phyloP scores from a whole-genome alignment of 1,140 invertebrate species.

The Diuraphis noxia region DNA sequence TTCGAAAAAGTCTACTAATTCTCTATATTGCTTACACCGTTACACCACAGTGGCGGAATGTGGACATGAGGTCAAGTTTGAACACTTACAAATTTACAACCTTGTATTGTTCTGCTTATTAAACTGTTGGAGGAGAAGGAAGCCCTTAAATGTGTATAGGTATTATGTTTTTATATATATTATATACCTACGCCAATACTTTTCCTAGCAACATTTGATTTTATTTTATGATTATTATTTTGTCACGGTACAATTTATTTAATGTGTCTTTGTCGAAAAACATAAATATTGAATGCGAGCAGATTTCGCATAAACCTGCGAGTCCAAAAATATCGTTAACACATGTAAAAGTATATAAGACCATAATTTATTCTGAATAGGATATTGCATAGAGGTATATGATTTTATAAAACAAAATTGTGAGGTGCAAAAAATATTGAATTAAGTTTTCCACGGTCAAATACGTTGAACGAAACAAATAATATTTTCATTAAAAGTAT shows the following conservation, averaged over 20 bases:
- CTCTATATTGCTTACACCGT: background rate
- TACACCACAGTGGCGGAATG: background rate
- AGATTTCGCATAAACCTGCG: background rate
- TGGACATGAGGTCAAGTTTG: background rate
- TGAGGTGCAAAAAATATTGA: no score
- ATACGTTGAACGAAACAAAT: no score
- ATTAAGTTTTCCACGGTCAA: no score
- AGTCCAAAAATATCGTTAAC: background rate
- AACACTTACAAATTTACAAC: no score
- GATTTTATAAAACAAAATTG: no score
- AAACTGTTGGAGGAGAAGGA: background rate
- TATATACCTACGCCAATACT: no score
- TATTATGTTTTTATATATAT: background rate
- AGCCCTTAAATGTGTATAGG: background rate
- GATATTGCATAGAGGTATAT: no score
- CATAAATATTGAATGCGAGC: background rate
- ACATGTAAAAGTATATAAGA: background rate
- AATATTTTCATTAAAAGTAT: no score
- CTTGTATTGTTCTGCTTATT: background rate
- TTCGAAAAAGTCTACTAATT: background rate
- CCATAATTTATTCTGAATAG: no score
- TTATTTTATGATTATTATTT: no score
- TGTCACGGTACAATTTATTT: no score
- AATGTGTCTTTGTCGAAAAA: background rate
- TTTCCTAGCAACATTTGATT: no score